Percentiles rank a stretch among this genome's conserved stretches.
phyloP scores from a whole-genome alignment of 2,113 vertebrate species.

The Pseudonaja textilis region DNA sequence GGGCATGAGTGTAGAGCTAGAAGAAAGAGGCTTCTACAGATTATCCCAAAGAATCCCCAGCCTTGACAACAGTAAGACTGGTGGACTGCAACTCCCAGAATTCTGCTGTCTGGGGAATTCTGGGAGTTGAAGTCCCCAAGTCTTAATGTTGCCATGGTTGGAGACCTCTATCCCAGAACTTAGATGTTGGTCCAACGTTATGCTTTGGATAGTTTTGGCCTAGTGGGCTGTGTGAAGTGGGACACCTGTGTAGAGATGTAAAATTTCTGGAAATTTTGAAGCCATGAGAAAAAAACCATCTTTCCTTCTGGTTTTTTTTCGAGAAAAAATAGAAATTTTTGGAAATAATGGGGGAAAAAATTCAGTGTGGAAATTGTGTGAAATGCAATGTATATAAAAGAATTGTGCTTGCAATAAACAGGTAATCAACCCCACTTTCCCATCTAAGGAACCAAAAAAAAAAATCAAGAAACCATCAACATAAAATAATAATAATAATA shows the following conservation, averaged over 20 bases:
- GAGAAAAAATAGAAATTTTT: no score
- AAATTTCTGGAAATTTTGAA: no score
- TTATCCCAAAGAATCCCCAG: neutral
- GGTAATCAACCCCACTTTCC: no score
- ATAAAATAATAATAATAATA: no score
- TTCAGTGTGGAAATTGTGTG: no score
- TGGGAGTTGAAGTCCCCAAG: neutral
- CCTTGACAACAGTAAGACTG: neutral
- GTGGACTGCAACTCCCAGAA: neutral
- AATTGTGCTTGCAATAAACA: no score
- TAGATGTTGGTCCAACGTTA: neutral
- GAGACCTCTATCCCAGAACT: neutral
- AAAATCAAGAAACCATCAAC: no score
- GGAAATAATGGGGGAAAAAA: no score
- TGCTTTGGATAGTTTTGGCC: neutral
- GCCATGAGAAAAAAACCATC: neutral
- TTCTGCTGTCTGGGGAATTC: neutral
- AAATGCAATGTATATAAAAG: no score
- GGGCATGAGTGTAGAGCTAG: neutral
- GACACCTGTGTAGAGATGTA: neutral
- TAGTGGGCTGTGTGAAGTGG: neutral
- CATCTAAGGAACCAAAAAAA: no score
- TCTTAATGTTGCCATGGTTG: neutral
- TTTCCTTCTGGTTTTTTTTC: no score
- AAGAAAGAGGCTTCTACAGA: neutral